Evolutionary conservation across 2,113 vertebrate genomes (phyloP).

Genomic region (Lampris megalopsis): DNA sequence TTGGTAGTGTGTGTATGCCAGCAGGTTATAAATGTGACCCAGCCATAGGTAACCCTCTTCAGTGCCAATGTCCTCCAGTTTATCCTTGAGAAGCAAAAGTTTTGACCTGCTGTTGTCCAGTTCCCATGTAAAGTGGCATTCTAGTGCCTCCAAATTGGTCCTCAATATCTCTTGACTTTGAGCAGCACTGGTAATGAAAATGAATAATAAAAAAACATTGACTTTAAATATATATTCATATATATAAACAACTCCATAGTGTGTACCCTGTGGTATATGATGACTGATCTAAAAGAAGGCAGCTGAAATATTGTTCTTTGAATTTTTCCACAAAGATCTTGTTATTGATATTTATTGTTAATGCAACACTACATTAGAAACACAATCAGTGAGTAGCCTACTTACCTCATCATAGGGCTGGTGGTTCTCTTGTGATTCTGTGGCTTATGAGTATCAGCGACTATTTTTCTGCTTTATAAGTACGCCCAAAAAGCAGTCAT

Average conservation of each 20-base stretch:
- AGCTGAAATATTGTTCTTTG: not conserved
- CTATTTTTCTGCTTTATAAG: not conserved
- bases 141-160: constrained; percentile 49
- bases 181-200: constrained; percentile 37
- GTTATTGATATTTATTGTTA: not conserved
- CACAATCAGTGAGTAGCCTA: not conserved
- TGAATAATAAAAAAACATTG: not conserved
- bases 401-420: constrained; percentile 4
- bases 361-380: not conserved
- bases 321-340: not conserved
- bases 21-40: constrained; percentile 75
- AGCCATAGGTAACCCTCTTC: constrained; percentile 59
- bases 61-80: constrained; percentile 56
- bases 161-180: constrained; percentile 5
- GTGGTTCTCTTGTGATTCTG: not conserved
- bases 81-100: constrained; percentile 38
- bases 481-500: not conserved
- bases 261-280: not conserved
- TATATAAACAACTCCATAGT: not conserved
- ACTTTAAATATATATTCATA: not conserved
- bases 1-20: constrained; percentile 54
- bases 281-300: not conserved
- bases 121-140: constrained; percentile 72
- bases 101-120: constrained; percentile 15
- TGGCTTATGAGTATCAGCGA: not conserved